Conservation (phyloP, 2,888 invertebrate genomes). For the Blera fallax region DNA sequence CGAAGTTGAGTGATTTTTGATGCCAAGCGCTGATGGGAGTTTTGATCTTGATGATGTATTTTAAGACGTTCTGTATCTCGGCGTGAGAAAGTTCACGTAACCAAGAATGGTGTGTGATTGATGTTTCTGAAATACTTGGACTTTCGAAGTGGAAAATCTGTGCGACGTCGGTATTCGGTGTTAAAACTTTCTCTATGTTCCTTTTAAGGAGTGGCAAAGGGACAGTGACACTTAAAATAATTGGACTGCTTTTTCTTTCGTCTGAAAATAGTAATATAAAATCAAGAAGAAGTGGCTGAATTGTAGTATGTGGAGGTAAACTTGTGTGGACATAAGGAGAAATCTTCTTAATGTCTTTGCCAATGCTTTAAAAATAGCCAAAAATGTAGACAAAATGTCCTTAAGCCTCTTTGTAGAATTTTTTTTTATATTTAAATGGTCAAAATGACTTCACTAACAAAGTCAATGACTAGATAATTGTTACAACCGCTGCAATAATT, state of each 20-base stretch:
- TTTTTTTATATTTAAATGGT: too few relatives aligned
- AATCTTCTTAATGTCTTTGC: too few relatives aligned
- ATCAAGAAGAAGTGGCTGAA: too few relatives aligned
- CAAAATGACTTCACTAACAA: not conserved
- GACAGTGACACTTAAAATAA: not conserved
- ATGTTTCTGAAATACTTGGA: conserved; percentile 28
- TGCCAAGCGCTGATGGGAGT: conserved; percentile 16
- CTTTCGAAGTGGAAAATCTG: not conserved
- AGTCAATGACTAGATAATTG: not conserved
- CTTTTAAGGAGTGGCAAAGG: not conserved
- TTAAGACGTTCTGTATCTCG: conserved; percentile 15
- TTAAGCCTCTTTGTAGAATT: too few relatives aligned
- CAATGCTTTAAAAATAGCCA: too few relatives aligned
- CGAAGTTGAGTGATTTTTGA: not conserved
- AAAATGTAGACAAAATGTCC: too few relatives aligned
- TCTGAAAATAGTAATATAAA: not conserved
- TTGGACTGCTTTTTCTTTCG: not conserved
- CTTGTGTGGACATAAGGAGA: too few relatives aligned
- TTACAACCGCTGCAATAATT: not conserved
- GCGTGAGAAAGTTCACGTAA: conserved; percentile 45
- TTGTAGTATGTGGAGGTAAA: too few relatives aligned
- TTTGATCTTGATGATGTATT: conserved; percentile 27
- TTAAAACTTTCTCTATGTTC: conserved; percentile 24
- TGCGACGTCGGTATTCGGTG: not conserved
- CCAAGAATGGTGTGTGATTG: conserved; percentile 21